Evolutionary conservation across 2,888 invertebrate species (phyloP), one percentile per base, ranked within the genome.

Genomic region (Actias luna): DNA sequence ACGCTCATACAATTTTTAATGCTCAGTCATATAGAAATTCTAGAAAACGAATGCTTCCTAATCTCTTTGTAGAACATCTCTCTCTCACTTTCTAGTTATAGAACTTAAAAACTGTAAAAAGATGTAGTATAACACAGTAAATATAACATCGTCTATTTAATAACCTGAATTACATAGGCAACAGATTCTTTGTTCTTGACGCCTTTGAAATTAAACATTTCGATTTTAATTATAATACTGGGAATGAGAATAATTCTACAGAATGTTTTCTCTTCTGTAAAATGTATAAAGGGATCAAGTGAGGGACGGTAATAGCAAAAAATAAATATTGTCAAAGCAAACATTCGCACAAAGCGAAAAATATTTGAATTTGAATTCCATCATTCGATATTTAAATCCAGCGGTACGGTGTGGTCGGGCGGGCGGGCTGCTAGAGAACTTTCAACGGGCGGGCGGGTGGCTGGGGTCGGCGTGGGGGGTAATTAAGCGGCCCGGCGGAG

Each of bases 401-500:
- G 77, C 75, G 80, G 81, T 82, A 83, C 73, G 80, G 80, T 82
- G 83, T 72, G 87, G 85, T 81, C 72, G 86, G 84, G 84, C 78
- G 84, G 82, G 85, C 76, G 78, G 46, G 78, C 69, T 80, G 46
- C 46, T 22, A 50, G 5, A 75, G 78, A 81, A 78, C 74, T 84
- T 81, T 81, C 80, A 80, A 71, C 79, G 76, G 79, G 81, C 81
- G 72, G 69, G 72, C 78, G 69, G 71, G 74, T 65, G 69, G 66
- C 71, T 67, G 65, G 70, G 69, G 65, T 64, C 65, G 63, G 73
- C 68, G 68, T 73, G 79, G 74, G 78, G 80, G 86, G 88, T 90
- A 92, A 92, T 92, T 92, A 92, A 90, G 92, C 87, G 88, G 87
- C 90, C 92, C 88, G 91, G 90, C 88, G 91, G 92, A 91, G 92